These are phyloP conservation scores for Streptopelia turtur DNA, from an alignment of 2,797 vertebrate species.

Conservation along the genomic window DNA sequence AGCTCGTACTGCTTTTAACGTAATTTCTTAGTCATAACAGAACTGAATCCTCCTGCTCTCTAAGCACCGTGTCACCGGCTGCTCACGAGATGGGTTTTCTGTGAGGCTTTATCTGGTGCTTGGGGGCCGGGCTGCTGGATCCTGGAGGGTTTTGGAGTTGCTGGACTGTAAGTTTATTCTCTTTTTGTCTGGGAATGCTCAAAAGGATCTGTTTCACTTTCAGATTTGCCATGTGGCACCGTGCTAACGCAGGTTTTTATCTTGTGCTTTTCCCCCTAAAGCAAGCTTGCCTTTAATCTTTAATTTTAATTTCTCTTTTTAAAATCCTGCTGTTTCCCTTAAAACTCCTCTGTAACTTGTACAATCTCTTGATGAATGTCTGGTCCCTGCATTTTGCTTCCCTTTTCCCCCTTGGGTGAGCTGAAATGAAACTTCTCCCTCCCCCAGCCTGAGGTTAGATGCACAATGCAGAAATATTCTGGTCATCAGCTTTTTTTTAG, in stretches of 20 bases:
- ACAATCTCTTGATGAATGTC: not conserved
- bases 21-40: not conserved
- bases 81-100: not conserved
- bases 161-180: not conserved
- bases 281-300: not conserved
- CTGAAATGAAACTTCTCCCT: not conserved
- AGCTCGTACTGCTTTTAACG: not conserved
- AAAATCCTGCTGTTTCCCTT: not conserved
- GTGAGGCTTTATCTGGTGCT: not conserved
- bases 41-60: not conserved
- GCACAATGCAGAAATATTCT: not conserved
- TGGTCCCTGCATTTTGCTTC: not conserved
- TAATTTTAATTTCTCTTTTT: not conserved
- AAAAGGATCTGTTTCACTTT: constrained; percentile 5
- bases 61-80: fast-evolving
- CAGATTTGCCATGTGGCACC: not conserved
- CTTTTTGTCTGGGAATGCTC: not conserved
- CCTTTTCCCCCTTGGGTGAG: not conserved
- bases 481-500: not conserved
- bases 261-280: not conserved
- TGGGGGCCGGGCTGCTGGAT: not conserved
- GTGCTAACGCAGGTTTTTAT: not conserved
- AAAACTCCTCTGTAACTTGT: not conserved
- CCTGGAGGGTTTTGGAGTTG: not conserved
- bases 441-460: not conserved